A percentile compares a stretch with the other conserved stretches of the same genome.
These are phyloP conservation scores for Mystacides longicornis DNA, from an alignment of 2,888 invertebrate genomes.

Conservation along the genomic window DNA sequence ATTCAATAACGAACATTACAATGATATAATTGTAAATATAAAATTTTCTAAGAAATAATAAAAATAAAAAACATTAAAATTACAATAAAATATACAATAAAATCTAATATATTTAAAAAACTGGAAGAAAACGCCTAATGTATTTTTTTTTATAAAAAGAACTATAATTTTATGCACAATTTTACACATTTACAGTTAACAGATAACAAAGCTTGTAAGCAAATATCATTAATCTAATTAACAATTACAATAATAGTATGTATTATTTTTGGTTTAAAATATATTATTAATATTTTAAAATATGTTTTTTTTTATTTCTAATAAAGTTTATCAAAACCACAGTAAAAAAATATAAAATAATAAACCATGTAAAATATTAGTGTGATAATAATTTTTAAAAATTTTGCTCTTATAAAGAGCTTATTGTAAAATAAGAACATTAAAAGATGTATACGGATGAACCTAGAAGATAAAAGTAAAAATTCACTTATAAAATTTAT, in stretches of 20 bases:
- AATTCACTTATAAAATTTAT: too few relatives aligned
- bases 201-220: background rate
- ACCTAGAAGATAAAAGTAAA: too few relatives aligned
- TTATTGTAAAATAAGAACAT: too few relatives aligned
- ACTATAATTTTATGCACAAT: background rate
- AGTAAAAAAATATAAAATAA: too few relatives aligned
- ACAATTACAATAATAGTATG: background rate
- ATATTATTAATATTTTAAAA: too few relatives aligned
- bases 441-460: too few relatives aligned
- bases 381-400: too few relatives aligned
- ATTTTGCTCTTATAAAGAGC: too few relatives aligned
- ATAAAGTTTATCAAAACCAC: too few relatives aligned
- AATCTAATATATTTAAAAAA: slow-evolving; percentile 1
- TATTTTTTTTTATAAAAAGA: background rate
- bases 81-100: background rate
- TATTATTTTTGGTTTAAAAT: background rate
- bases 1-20: background rate
- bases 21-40: background rate
- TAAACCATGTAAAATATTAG: too few relatives aligned
- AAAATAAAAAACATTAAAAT: too few relatives aligned
- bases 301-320: too few relatives aligned
- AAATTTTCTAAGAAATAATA: background rate
- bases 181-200: background rate
- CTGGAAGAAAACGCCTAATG: background rate
- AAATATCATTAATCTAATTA: background rate